Evolutionary conservation across 2,797 vertebrate genomes (phyloP).

Genomic region (Helarctos malayanus): DNA sequence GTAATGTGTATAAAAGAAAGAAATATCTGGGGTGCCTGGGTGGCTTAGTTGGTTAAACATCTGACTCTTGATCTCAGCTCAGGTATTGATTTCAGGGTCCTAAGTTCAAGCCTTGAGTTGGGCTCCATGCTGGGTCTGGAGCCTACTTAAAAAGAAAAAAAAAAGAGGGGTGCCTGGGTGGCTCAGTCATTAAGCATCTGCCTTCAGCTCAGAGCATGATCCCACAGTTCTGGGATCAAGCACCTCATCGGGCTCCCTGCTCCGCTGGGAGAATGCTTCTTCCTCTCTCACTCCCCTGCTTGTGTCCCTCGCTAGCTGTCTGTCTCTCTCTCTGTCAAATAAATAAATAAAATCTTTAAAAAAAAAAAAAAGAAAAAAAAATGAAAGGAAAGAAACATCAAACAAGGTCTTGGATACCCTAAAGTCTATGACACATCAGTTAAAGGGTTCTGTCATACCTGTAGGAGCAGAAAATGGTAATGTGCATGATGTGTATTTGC

Average conservation of each 20-base stretch:
- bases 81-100: background rate
- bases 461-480: background rate
- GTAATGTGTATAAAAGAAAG: background rate
- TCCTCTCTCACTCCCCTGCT: too few relatives aligned
- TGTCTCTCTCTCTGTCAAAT: too few relatives aligned
- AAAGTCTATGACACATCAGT: background rate
- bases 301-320: too few relatives aligned
- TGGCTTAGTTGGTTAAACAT: background rate
- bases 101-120: background rate
- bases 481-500: background rate
- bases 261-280: too few relatives aligned
- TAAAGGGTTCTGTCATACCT: background rate
- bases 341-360: background rate
- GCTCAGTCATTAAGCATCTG: too few relatives aligned
- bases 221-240: too few relatives aligned
- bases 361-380: background rate
- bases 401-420: background rate
- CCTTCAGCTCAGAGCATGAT: too few relatives aligned
- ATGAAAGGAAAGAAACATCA: conserved; percentile 29
- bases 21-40: background rate
- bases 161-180: too few relatives aligned
- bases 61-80: background rate
- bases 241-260: too few relatives aligned
- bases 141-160: background rate
- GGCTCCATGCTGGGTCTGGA: background rate